Evolutionary conservation across 2,797 vertebrate genomes (phyloP).

Genomic region (Sebastolobus alascanus): DNA sequence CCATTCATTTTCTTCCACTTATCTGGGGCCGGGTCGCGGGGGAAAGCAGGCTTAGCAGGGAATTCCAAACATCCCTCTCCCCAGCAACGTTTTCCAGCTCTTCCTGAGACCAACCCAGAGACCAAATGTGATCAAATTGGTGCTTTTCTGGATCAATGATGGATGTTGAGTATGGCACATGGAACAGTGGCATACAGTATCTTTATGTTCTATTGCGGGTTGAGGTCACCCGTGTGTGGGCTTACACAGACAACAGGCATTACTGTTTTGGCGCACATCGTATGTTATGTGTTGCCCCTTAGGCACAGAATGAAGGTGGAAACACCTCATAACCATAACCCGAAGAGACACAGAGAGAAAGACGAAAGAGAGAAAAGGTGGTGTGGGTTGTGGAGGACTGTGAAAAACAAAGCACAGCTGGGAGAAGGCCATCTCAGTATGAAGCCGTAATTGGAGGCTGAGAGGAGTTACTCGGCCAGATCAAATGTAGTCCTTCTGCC

Average conservation of each 20-base stretch:
- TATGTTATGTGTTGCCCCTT: not conserved
- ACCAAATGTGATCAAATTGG: not conserved
- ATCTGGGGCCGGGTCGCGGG: too few species aligned
- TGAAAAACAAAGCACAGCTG: conserved; percentile 9
- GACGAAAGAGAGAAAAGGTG: not conserved
- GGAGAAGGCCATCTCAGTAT: not conserved
- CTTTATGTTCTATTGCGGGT: not conserved
- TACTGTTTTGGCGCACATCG: not conserved
- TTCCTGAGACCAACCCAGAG: too few species aligned
- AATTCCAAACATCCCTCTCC: too few species aligned
- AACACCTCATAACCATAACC: not conserved
- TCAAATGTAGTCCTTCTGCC: not conserved
- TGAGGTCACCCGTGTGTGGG: not conserved
- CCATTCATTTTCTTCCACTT: too few species aligned
- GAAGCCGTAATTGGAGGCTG: conserved; percentile 13
- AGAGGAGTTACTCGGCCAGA: not conserved
- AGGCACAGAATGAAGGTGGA: too few species aligned
- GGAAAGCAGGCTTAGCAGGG: too few species aligned
- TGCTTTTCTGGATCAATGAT: too few species aligned
- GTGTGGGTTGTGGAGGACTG: not conserved
- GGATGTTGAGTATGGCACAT: not conserved
- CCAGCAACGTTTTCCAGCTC: too few species aligned
- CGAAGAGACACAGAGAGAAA: not conserved
- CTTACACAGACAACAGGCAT: not conserved
- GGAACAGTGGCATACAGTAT: not conserved